Base-by-base conservation (phyloP, 2,113 vertebrate species). In the Smithornis capensis region DNA sequence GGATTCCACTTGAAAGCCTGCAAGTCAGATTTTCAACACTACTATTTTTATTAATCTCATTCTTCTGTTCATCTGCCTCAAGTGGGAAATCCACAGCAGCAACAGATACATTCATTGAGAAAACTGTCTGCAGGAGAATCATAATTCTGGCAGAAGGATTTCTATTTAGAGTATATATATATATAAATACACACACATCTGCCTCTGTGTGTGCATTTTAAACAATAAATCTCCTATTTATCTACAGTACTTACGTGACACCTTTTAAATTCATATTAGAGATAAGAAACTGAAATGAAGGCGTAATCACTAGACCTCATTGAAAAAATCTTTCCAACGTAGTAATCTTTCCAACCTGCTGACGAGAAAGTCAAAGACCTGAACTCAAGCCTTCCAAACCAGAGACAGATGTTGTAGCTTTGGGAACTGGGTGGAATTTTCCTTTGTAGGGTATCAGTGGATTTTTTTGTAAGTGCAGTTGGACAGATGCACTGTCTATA, bases 371-470 rank as follows among this genome's bases (percentile, higher is more conserved):
- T 96, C 96, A 96, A 95, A 94, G 95, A 95, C 92, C 80, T 92
- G 86, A 92, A 63, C 47, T 85, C 76, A 87, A 92, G 76, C 89
- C 68, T 94, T 82, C 52, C 86, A 96, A 97, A 93, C 83, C 76
- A 93, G 92, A 92, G 90, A 92, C 89, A 96, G 90, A 95, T 96
- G 94, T 92, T 92, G 21, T 59, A 96, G 90, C 86, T 97, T 95
- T 93, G 76, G 85, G 70, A 94, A 67, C 71, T 65, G 73, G 60
- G 77, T 87, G 92, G 92, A 96, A 96, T 93, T 97, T 96, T 95
- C 76, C 83, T 96, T 97, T 94, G 86, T 93, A 92, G 86, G 77
- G 78, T 88, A 94, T 89, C 86, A 90, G 68, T 64, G 65, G 56
- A 55, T 63, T 82, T 88, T 83, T 83, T 79, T 1, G 18, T 87